Conservation (phyloP, 1,140 invertebrate genomes). For the Ladona fulva region DNA sequence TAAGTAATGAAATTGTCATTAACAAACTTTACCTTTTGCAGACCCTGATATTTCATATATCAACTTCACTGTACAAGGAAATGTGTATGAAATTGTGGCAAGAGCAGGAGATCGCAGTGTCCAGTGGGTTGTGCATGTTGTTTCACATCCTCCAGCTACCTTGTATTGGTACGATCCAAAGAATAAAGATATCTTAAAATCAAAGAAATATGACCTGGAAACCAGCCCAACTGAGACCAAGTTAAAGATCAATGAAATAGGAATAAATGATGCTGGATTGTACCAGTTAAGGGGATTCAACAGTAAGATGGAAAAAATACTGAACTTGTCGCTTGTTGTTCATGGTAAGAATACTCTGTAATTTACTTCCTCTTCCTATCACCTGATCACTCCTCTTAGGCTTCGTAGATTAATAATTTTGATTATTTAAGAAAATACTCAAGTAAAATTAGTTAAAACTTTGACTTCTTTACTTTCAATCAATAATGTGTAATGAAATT, state of each 20-base stretch:
- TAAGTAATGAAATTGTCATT: no score
- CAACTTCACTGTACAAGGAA: not conserved
- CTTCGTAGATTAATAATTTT: no score
- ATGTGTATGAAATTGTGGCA: slow-evolving; percentile 24
- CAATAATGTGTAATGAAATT: not conserved
- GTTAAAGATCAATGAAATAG: not conserved
- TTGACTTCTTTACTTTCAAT: no score
- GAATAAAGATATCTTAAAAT: slow-evolving; percentile 25
- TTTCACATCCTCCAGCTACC: slow-evolving; percentile 34
- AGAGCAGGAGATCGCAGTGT: slow-evolving; percentile 25
- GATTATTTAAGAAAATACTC: no score
- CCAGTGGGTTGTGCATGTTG: slow-evolving; percentile 35
- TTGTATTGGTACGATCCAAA: slow-evolving; percentile 28
- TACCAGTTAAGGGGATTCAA: not conserved
- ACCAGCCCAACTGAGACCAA: not conserved
- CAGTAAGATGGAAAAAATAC: not conserved
- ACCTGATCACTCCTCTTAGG: no score
- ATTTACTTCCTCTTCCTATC: no score
- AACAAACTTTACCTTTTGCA: not conserved
- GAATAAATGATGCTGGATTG: not conserved
- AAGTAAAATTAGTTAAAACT: no score
- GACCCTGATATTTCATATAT: not conserved
- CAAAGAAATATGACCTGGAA: slow-evolving; percentile 29
- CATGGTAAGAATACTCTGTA: not conserved
- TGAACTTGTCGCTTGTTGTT: not conserved